Percentiles rank a stretch among this genome's conserved stretches.
Evolutionary conservation across 2,888 invertebrate genomes (phyloP).

Genomic region (Zaprionus obscuricornis): DNA sequence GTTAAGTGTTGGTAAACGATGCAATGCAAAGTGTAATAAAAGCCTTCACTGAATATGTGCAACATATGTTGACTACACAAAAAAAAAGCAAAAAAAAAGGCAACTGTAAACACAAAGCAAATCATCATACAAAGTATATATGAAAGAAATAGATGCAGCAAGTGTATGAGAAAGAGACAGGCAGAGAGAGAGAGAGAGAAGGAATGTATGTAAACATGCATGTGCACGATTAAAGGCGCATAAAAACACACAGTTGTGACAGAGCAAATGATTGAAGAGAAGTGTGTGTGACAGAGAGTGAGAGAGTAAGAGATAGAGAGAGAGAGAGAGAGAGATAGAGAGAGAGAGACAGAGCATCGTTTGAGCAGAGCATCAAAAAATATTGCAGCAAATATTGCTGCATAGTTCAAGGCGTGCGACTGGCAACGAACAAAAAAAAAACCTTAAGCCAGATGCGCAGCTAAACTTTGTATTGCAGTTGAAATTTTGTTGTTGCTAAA

Average conservation of each 20-base stretch:
- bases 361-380: not conserved
- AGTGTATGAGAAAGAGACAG: too few species aligned
- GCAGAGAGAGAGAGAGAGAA: not conserved
- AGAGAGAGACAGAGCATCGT: not conserved
- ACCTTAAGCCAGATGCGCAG: too few species aligned
- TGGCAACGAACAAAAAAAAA: too few species aligned
- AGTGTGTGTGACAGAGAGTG: not conserved
- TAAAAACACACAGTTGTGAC: too few species aligned
- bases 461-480: too few species aligned
- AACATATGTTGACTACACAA: slow-evolving; percentile 69
- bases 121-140: slow-evolving; percentile 7
- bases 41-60: slow-evolving; percentile 54
- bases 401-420: slow-evolving; percentile 55
- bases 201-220: slow-evolving; percentile 37
- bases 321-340: not conserved
- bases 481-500: not conserved
- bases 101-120: slow-evolving; percentile 64
- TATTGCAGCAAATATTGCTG: slow-evolving; percentile 11
- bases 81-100: too few species aligned
- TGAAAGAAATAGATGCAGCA: too few species aligned
- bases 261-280: slow-evolving; percentile 21
- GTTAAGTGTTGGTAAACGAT: slow-evolving; percentile 59
- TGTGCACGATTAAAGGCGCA: slow-evolving; percentile 50
- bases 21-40: slow-evolving; percentile 52
- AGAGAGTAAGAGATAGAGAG: not conserved